Evolutionary conservation across 2,888 invertebrate genomes (phyloP), one percentile per base, ranked within the genome.

Genomic region (Parascotia fuliginaria): DNA sequence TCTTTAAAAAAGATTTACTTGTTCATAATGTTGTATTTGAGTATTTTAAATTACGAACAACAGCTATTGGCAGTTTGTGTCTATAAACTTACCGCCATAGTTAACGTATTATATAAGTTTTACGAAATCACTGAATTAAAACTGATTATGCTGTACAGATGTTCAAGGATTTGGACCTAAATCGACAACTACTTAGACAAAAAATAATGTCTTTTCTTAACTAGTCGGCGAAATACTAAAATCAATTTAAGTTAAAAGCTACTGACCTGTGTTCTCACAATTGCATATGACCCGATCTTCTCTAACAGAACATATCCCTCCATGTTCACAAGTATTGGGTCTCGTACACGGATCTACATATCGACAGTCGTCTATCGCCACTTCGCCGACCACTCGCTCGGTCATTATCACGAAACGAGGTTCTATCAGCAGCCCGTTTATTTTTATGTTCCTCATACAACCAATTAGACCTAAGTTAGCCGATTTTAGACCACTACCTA

Each of bases 311-410:
- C 98, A 98, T 70, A 96, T 95, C 0, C 98, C 98, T 0, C 96
- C 97, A 77, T 98, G 98, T 73, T 98, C 97, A 75, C 98, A 98
- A 34, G 97, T 97, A 71, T 97, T 97, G 0, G 97, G 97, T 55
- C 97, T 92, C 28, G 95, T 95, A 75, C 98, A 98, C 0, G 97
- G 97, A 85, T 98, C 97, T 1, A 98, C 96, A 75, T 97, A 96
- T 76, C 96, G 95, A 79, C 98, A 98, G 75, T 97, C 97, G 74
- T 98, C 98, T 56, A 98, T 91, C 0, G 97, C 97, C 9, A 98
- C 97, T 85, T 97, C 97, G 2, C 97, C 97, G 0, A 97, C 96
- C 0, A 96, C 96, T 59, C 96, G 92, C 70, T 96, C 95, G 3
- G 96, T 96, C 79, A 96, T 96, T 60, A 96, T 95, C 41, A 97